A percentile compares a stretch with the other conserved stretches of the same genome.
Evolutionary conservation across 2,888 invertebrate species (phyloP).

Genomic region (Dolomedes plantarius): DNA sequence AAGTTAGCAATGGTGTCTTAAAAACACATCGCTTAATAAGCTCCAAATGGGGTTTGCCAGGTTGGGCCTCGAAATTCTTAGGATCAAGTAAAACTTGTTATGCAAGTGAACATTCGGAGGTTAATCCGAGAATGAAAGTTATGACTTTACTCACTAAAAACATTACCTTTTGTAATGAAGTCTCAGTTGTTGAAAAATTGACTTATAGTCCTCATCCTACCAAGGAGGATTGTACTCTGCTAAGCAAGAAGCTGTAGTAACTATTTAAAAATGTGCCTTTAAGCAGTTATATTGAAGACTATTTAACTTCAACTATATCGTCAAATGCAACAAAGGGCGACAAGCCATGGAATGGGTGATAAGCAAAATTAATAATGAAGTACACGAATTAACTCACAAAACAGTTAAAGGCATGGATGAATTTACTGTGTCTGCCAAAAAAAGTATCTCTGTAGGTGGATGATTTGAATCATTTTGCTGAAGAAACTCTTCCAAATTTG

Average conservation of each 20-base stretch:
- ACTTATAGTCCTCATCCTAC: conserved; percentile 91
- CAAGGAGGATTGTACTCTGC: conserved; percentile 82
- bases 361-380: conserved; percentile 90
- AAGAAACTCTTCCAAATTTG: conserved; percentile 66
- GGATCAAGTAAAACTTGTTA: conserved; percentile 94
- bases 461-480: conserved; percentile 64
- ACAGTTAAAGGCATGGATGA: conserved; percentile 89
- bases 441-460: conserved; percentile 82
- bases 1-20: conserved; percentile 88
- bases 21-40: conserved; percentile 95
- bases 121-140: conserved; percentile 87
- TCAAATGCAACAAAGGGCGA: conserved; percentile 95
- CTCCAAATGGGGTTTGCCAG: conserved; percentile 96
- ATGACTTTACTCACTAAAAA: conserved; percentile 96
- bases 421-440: conserved; percentile 85
- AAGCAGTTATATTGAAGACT: conserved; percentile 94
- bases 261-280: conserved; percentile 94
- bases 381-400: conserved; percentile 71
- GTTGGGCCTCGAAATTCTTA: conserved; percentile 91
- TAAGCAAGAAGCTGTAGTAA: conserved; percentile 97
- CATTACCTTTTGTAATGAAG: conserved; percentile 91
- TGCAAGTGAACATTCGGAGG: conserved; percentile 95
- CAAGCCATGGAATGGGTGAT: conserved; percentile 99
- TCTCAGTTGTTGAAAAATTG: conserved; percentile 95
- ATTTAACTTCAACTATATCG: conserved; percentile 91